Base-by-base conservation (phyloP, 1,140 invertebrate species). In the Fopius arisanus region DNA sequence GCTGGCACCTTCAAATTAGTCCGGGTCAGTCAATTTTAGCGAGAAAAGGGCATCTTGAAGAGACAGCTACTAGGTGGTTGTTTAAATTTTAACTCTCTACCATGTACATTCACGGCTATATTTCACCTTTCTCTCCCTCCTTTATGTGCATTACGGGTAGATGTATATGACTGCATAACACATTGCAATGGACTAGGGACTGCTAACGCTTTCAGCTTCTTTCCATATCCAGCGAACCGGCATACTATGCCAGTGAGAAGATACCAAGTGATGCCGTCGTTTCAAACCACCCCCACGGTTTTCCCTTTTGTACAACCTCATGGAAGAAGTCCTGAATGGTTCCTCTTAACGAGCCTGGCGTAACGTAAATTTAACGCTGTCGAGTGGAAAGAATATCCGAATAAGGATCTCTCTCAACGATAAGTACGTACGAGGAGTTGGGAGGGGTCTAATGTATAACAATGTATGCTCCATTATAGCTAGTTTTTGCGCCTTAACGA, bases 291-390 rank as follows among this genome's bases (percentile, higher is more conserved):
- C 19, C 0, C 2, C 10, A 19, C 10, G 14, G 14, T 41, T 62
- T 19, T 6, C 4, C n/a, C 23, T 37, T 9, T 40, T 37, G 29
- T 41, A 37, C 3, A 40, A 67, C 33, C 33, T 23, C 33, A 16
- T 40, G 14, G n/a, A 19, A 65, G 31, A 41, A 21, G n/a, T 41
- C 31, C 33, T 68, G 37, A 68, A 68, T 68, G 41, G 41, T 28
- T 21, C n/a, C 12, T 41, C 41, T 71, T 67, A 72, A 67, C 40
- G 43, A 72, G 41, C n/a, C 63, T 37, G n/a, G 19, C 16, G 28
- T 67, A 72, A 67, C 19, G 63, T 41, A 63, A 54, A 72, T 54
- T 67, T 66, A 67, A 72, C 40, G 71, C 26, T 72, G 71, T 67
- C 41, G 62, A 72, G 21, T 66, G 63, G 41, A 29, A 70, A 59